Evolutionary conservation across 2,888 invertebrate genomes (phyloP), one percentile per base, ranked within the genome.

Genomic region (Acrobasis repandana): DNA sequence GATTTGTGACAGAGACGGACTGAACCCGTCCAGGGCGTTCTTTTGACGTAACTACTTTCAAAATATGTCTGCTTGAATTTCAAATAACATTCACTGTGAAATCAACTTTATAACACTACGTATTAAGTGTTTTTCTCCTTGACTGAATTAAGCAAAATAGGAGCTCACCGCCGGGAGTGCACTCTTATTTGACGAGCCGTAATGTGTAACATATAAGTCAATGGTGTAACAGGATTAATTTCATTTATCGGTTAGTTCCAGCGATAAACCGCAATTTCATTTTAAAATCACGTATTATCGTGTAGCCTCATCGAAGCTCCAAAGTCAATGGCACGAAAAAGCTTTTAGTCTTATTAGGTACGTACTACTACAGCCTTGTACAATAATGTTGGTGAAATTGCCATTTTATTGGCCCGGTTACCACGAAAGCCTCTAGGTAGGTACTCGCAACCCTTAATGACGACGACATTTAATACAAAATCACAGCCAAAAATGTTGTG

Each of bases 401-500:
- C 20, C 43, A 63, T 61, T 65, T 65, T 56, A 58, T 63, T 60
- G 61, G 63, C 60, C 64, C 58, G 60, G 47, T 60, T 62, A 61
- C 62, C 47, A 64, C 58, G 61, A 63, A 70, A 67, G 65, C 16
- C 68, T 72, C 63, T 65, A n/a, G n/a, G n/a, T n/a, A n/a, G n/a
- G n/a, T n/a, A 71, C 54, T 56, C 66, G 49, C 47, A 66, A 63
- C 33, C 36, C 36, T 67, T 69, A 72, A 71, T 74, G 73, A 71
- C 69, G 10, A 38, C 28, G 58, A 20, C 50, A 50, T 58, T 58
- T 10, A n/a, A 48, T 43, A 52, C 33, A 16, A 60, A 52, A 60
- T 60, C 65, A 62, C 61, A 59, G 65, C 61, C 61, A 60, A 66
- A 28, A 64, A 74, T 78, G 74, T 80, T 78, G 79, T 80, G 73